Conservation (phyloP, 2,113 vertebrate species). For the Australoheros scitulus region DNA sequence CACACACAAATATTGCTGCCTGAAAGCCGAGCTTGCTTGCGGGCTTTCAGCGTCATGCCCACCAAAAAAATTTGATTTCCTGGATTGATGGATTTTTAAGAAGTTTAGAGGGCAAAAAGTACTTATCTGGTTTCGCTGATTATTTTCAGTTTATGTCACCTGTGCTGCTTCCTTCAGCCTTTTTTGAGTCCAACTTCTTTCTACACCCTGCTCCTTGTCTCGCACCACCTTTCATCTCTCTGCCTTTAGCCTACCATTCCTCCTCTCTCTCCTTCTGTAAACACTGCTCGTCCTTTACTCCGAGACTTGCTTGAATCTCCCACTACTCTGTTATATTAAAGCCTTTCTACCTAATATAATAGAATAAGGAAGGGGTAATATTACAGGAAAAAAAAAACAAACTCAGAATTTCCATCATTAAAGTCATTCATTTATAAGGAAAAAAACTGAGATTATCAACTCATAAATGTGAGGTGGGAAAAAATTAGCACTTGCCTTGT, state of each 20-base stretch:
- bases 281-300: background rate
- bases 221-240: background rate
- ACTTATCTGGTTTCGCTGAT: background rate
- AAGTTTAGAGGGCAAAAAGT: background rate
- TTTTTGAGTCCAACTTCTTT: background rate
- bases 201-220: background rate
- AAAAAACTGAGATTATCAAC: background rate
- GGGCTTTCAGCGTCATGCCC: background rate
- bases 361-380: background rate
- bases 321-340: background rate
- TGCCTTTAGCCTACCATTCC: background rate
- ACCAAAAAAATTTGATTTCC: background rate
- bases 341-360: background rate
- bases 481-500: background rate
- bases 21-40: background rate
- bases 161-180: background rate
- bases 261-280: background rate
- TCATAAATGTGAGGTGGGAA: background rate
- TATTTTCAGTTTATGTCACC: background rate
- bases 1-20: background rate
- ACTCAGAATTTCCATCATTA: background rate
- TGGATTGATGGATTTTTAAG: constrained; percentile 4
- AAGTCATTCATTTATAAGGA: background rate
- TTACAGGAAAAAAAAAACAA: too few relatives aligned
- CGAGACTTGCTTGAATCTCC: background rate